Percentiles rank a stretch among this genome's conserved stretches.
Evolutionary conservation across 2,113 vertebrate genomes (phyloP).

Genomic region (Euleptes europaea): DNA sequence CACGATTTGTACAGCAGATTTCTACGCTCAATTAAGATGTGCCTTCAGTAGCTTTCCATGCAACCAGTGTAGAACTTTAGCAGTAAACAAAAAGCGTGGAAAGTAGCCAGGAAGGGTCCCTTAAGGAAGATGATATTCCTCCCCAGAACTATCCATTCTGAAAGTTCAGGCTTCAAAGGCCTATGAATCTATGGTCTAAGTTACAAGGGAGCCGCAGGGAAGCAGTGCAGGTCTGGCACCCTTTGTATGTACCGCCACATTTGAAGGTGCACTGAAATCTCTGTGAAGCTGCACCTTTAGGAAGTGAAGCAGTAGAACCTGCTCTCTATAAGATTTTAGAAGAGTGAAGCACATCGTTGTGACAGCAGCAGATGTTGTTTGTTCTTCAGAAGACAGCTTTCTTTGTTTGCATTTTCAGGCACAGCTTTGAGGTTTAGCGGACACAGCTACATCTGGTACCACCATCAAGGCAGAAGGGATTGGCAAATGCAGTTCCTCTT

Average conservation of each 20-base stretch:
- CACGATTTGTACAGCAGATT: not conserved
- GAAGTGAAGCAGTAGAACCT: not conserved
- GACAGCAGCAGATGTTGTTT: not conserved
- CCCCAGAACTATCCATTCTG: not conserved
- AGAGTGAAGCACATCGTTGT: not conserved
- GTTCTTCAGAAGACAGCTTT: not conserved
- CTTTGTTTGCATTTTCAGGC: constrained; percentile 72
- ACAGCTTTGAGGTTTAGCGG: constrained; percentile 85
- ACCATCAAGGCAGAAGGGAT: constrained; percentile 61
- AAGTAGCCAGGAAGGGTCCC: not conserved
- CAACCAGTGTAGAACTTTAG: not conserved
- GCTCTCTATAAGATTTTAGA: not conserved
- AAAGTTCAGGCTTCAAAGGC: not conserved
- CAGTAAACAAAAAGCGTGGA: not conserved
- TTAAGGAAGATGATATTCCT: not conserved
- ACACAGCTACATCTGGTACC: constrained; percentile 82
- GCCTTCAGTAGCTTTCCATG: not conserved
- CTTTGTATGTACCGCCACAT: not conserved
- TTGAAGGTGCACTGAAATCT: not conserved
- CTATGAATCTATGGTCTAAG: not conserved
- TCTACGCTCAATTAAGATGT: not conserved
- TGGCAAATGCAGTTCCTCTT: constrained; percentile 84
- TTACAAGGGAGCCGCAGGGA: not conserved
- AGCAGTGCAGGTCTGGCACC: not conserved
- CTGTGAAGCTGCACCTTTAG: not conserved